These are phyloP conservation scores for Leptodactylus fallax DNA, from an alignment of 2,797 vertebrate species.

Conservation along the genomic window DNA sequence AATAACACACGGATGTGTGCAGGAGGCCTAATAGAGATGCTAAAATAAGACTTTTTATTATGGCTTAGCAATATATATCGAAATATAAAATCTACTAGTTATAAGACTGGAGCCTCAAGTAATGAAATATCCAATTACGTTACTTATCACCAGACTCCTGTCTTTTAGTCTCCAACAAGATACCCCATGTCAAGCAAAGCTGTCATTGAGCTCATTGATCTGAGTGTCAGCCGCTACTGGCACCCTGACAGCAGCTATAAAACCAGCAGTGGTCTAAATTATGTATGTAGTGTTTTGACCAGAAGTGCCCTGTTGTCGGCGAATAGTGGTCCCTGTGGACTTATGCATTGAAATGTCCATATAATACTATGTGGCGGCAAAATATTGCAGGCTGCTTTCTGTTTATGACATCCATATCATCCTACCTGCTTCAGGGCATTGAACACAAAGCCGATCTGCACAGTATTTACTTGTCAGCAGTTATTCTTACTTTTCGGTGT, in stretches of 20 bases:
- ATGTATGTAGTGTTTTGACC: conserved; percentile 26
- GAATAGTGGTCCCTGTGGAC: not conserved
- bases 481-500: no score
- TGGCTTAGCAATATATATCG: no score
- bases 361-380: not conserved
- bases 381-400: not conserved
- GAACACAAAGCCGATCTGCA: not conserved
- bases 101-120: not conserved
- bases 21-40: no score
- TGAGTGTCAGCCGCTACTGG: not conserved
- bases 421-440: not conserved
- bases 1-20: no score
- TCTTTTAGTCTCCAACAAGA: not conserved
- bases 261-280: conserved; percentile 10
- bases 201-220: conserved; percentile 19
- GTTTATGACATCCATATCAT: not conserved
- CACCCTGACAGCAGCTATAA: not conserved
- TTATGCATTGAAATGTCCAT: not conserved
- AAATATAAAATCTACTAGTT: no score
- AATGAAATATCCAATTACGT: no score
- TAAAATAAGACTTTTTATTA: no score
- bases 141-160: no score
- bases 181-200: not conserved
- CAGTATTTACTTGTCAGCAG: no score
- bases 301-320: conserved; percentile 11